Conservation (phyloP, 2,113 vertebrate genomes). For the Pterophyllum scalare region DNA sequence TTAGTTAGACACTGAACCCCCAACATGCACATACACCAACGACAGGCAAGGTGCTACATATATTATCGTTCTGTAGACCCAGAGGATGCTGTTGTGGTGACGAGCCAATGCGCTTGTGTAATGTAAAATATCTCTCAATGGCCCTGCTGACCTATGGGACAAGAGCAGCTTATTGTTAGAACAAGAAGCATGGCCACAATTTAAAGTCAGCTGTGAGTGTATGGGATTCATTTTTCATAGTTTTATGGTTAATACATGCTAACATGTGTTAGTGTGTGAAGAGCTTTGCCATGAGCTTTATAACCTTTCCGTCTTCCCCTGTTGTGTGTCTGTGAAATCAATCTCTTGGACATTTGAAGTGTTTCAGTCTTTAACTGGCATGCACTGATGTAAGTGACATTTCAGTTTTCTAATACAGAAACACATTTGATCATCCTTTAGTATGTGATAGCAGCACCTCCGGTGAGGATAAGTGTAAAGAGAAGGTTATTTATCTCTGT, state of each 20-base stretch:
- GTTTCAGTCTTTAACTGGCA: not conserved
- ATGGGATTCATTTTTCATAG: not conserved
- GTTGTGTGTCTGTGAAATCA: not conserved
- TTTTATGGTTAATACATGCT: not conserved
- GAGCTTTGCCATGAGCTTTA: not conserved
- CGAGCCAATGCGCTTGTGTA: conserved; percentile 25
- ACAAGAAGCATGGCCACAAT: not conserved
- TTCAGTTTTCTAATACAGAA: not conserved
- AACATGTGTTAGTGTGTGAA: not conserved
- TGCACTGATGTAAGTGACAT: not conserved
- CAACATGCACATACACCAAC: conserved; percentile 22
- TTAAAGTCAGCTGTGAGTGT: not conserved
- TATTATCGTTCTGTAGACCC: conserved; percentile 38
- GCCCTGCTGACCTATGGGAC: conserved; percentile 31
- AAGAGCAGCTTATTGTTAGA: conserved; percentile 18
- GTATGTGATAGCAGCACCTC: not conserved
- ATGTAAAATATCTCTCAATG: conserved; percentile 37
- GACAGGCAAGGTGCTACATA: conserved; percentile 34
- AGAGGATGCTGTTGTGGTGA: conserved; percentile 20
- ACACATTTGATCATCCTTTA: not conserved
- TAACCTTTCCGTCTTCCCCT: not conserved
- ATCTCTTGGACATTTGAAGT: not conserved
- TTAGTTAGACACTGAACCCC: conserved; percentile 56
- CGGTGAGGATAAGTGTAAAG: not conserved
- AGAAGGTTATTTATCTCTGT: not conserved